A percentile compares a stretch with the other conserved stretches of the same genome.
Evolutionary conservation across 2,888 invertebrate genomes (phyloP).

Genomic region (Electrophaes corylata): DNA sequence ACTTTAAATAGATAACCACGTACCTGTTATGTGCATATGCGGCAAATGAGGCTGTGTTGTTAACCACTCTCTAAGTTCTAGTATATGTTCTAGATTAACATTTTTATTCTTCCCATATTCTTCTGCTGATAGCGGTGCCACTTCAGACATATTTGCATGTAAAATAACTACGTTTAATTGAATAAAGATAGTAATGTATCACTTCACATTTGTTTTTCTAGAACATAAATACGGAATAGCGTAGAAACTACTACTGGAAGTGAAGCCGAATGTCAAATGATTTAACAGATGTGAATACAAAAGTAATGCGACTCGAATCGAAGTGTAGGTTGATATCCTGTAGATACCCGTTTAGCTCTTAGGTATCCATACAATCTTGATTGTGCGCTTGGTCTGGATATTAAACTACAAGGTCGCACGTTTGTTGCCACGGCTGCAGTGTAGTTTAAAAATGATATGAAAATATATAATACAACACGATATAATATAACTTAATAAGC

Average conservation of each 20-base stretch:
- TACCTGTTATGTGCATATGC: constrained; percentile 70
- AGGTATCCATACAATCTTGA: constrained; percentile 7
- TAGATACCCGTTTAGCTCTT: too few relatives aligned
- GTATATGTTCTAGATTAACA: constrained; percentile 82
- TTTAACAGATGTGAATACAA: too few relatives aligned
- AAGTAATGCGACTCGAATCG: too few relatives aligned
- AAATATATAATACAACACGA: too few relatives aligned
- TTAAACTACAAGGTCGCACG: constrained; percentile 20
- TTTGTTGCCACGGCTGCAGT: too few relatives aligned
- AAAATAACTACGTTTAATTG: neutral
- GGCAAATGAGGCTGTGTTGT: constrained; percentile 86
- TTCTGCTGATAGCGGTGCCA: constrained; percentile 49
- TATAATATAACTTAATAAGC: too few relatives aligned
- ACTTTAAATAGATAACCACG: neutral
- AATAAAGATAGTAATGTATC: too few relatives aligned
- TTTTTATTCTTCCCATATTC: constrained; percentile 84
- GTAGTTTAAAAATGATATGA: too few relatives aligned
- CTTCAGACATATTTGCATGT: constrained; percentile 45
- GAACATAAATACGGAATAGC: constrained; percentile 2
- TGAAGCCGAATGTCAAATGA: constrained; percentile 35
- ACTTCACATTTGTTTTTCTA: neutral
- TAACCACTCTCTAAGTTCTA: constrained; percentile 84
- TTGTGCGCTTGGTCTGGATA: constrained; percentile 17
- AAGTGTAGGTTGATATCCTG: too few relatives aligned
- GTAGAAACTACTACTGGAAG: constrained; percentile 12